Evolutionary conservation across 2,797 vertebrate species (phyloP), one percentile per base, ranked within the genome.

Genomic region (Dallia pectoralis): DNA sequence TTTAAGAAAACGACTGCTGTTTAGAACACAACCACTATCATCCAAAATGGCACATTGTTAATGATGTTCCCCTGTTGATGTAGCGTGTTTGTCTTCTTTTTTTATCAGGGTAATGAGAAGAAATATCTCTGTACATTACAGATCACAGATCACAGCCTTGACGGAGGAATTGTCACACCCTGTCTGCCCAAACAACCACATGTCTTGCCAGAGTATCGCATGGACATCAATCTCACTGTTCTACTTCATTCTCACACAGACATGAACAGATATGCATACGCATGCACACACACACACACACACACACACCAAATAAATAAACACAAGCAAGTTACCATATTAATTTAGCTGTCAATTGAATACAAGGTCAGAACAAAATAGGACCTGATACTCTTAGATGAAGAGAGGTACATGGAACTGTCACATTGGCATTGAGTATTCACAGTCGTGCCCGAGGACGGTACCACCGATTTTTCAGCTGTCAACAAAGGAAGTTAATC

Each of bases 81-180:
- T 79, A 85, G 76, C 74, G 79, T 62, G 47, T 70, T 77, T 85
- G 79, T 86, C 76, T 69, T 70, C 36, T 51, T 84, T 51, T 84
- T 87, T 86, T 78, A 86, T 87, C 74, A 69, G 80, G 73, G 66
- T 70, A 71, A 90, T 89, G 79, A 87, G 91, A 86, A 85, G 79
- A 69, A 75, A 82, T 84, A 77, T 87, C 74, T 87, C 85, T 86
- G 72, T 89, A 90, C 80, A 89, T 89, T 87, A 90, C 82, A n/a
- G n/a, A n/a, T n/a, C n/a, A n/a, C n/a, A n/a, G n/a, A n/a, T n/a
- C 75, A 77, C 81, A 86, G 81, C 85, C 86, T 87, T 82, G 81
- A 74, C 74, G 80, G 80, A 75, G 80, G 87, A 77, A 88, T 83
- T 86, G 85, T 84, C 87, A 87, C 86, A 92, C 82, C 76, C 87